These are phyloP conservation scores for Sciurus niger DNA, from an alignment of 2,113 vertebrate genomes.

Conservation along the genomic window DNA sequence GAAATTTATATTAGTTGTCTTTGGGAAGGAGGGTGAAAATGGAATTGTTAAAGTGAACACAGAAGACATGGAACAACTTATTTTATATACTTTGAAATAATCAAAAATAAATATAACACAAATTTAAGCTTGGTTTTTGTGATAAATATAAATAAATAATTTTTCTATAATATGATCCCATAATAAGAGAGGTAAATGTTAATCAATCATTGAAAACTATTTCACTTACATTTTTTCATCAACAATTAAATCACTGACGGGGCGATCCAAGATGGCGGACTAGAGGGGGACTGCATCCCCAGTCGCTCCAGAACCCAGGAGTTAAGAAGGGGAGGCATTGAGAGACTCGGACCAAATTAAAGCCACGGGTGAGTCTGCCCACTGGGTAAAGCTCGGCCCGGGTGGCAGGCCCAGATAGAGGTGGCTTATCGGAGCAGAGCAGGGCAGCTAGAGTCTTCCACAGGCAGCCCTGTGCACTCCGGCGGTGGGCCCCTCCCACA, in stretches of 20 bases:
- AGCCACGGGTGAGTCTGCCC: too few species aligned
- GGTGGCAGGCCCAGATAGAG: too few species aligned
- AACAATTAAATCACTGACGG: constrained; percentile 17
- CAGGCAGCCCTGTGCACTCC: too few species aligned
- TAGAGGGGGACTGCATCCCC: too few species aligned
- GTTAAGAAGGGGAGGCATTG: too few species aligned
- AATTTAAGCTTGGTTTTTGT: background rate
- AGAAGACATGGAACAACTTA: background rate
- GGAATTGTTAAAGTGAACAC: background rate
- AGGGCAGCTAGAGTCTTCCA: too few species aligned
- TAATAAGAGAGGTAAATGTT: background rate
- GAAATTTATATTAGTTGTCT: background rate
- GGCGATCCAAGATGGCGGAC: too few species aligned
- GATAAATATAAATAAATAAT: background rate
- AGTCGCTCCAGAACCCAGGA: too few species aligned
- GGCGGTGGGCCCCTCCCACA: too few species aligned
- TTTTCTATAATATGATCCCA: constrained; percentile 14
- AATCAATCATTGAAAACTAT: background rate
- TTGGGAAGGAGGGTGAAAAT: background rate
- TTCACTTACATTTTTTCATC: constrained; percentile 29
- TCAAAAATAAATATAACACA: background rate
- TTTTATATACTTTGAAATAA: constrained; percentile 39
- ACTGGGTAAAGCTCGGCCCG: too few species aligned
- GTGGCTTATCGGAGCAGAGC: too few species aligned
- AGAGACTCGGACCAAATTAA: too few species aligned